Conservation (phyloP, 2,113 vertebrate species). For the Montifringilla adamsi region DNA sequence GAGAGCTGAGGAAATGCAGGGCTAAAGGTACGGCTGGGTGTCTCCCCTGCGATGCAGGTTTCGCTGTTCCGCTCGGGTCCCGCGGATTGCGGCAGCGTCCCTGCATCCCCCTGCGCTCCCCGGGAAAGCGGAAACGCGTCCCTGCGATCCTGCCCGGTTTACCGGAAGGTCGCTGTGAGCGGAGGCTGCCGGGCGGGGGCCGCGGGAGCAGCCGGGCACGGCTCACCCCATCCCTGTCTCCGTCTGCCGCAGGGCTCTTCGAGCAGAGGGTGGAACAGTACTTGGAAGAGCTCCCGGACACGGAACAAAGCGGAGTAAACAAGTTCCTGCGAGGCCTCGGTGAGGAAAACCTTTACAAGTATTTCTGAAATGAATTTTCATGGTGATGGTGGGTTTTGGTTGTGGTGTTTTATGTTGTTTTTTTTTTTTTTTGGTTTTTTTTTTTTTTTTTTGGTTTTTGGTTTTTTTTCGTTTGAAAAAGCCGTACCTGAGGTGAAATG, state of each 20-base stretch:
- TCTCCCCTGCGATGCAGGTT: accelerated
- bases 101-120: accelerated
- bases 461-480: not conserved
- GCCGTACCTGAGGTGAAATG: not conserved
- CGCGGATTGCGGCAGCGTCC: accelerated
- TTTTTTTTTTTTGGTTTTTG: too few species aligned
- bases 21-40: conserved; percentile 84
- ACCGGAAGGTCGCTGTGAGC: not conserved
- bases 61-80: accelerated
- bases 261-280: conserved; percentile 97
- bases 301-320: conserved; percentile 97
- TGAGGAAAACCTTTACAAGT: conserved; percentile 62
- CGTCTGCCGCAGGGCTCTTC: conserved; percentile 82
- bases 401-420: not conserved
- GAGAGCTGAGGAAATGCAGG: conserved; percentile 91
- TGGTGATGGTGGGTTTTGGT: too few species aligned
- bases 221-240: accelerated
- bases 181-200: not conserved
- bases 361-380: not conserved
- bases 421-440: accelerated
- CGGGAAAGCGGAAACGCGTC: not conserved
- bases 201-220: accelerated
- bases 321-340: conserved; percentile 96
- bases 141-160: accelerated
- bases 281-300: conserved; percentile 94